Percentiles rank a stretch among this genome's conserved stretches.
Conservation (phyloP, 1,140 invertebrate genomes). For the Drosophila ogumai region DNA sequence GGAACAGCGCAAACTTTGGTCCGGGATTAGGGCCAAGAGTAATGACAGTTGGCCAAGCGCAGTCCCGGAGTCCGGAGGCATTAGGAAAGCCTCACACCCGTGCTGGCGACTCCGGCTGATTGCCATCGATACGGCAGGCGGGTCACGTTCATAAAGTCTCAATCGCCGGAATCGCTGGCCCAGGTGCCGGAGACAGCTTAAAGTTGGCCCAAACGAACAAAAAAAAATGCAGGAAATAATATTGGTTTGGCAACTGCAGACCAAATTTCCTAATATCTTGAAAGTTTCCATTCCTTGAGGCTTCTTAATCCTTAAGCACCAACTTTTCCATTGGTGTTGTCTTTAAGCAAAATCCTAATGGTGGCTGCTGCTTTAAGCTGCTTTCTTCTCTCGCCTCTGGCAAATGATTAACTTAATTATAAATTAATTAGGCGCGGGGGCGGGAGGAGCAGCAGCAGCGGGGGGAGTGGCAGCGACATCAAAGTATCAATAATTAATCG, state of each 20-base stretch:
- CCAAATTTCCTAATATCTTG: neutral
- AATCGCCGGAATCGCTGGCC: constrained; percentile 48
- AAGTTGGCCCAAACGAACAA: constrained; percentile 35
- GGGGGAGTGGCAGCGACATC: constrained; percentile 49
- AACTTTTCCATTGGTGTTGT: neutral
- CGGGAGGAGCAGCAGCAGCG: constrained; percentile 5
- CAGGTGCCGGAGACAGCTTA: constrained; percentile 61
- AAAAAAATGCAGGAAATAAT: constrained; percentile 19
- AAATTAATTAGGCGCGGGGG: constrained; percentile 74
- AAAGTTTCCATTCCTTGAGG: neutral
- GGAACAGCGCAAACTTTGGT: constrained; percentile 14
- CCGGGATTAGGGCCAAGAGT: constrained; percentile 63
- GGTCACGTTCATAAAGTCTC: constrained; percentile 71
- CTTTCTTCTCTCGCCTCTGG: constrained; percentile 21
- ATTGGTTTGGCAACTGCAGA: neutral
- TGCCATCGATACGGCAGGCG: constrained; percentile 67
- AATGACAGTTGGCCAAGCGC: constrained; percentile 62
- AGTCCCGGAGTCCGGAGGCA: constrained; percentile 16
- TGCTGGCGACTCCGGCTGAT: constrained; percentile 16
- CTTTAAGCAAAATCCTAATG: constrained; percentile 15
- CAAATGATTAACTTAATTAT: constrained; percentile 80
- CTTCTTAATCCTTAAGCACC: neutral
- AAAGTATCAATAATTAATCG: constrained; percentile 83
- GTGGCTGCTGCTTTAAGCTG: constrained; percentile 15
- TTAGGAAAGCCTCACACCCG: constrained; percentile 39